Evolutionary conservation across 2,797 vertebrate genomes (phyloP), one percentile per base, ranked within the genome.

Genomic region (Spondyliosoma cantharus): DNA sequence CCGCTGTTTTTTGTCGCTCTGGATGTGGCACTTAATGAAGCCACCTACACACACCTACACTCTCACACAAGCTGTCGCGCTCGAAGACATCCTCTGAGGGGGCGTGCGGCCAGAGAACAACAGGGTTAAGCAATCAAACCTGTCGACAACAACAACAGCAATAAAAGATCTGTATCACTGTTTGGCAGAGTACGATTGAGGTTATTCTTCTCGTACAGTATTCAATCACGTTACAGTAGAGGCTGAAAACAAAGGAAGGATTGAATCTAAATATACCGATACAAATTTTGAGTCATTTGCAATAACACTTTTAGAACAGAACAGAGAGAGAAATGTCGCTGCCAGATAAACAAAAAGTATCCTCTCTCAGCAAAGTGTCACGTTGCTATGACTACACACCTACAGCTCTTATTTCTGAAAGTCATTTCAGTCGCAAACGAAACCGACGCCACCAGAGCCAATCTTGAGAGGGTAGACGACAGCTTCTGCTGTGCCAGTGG

Each of bases 371-470:
- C 60, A 83, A 87, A 89, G 91, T 92, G 89, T 89, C 82, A 84
- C 37, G 86, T 93, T 92, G 88, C 92, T 74, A 93, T 92, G 93
- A 86, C 89, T 73, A 93, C 92, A 92, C 91, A 93, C 93, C 90
- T 91, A 91, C 91, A 84, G 74, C 82, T 89, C 82, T 84, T 89
- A 89, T 89, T 90, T 91, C 88, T 87, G 64, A 92, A 91, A 88
- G 82, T 88, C 79, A 88, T 90, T 90, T 87, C 25, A 87, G 91
- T 90, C 87, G 79, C 82, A 88, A 91, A 90, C 88, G 74, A 81
- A 89, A 86, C 78, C 53, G 50, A 56, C 76, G 54, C 77, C 22
- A 57, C 61, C 29, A 13, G 57, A 68, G 77, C 48, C 74, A 71
- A 85, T 85, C 82, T 83, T 80, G 20, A 78, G 78, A 82, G 67